Conservation (phyloP, 2,113 vertebrate genomes). For the Emydura subglobosa region DNA sequence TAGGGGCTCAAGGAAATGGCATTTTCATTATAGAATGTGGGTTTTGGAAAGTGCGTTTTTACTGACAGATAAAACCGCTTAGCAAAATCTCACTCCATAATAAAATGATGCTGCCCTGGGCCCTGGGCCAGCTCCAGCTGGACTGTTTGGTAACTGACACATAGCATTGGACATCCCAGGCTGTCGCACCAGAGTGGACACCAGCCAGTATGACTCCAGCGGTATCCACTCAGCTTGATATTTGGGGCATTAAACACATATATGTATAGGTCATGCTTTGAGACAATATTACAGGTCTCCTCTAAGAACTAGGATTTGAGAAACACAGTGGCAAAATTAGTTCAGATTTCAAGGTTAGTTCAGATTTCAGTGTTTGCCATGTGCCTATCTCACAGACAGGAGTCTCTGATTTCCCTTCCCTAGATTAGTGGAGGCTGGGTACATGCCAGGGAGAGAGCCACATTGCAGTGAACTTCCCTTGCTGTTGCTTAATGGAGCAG, state of each 20-base stretch:
- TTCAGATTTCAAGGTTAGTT: neutral
- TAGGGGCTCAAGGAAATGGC: neutral
- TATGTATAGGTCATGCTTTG: neutral
- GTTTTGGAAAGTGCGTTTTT: neutral
- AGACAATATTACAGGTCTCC: neutral
- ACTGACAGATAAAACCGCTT: neutral
- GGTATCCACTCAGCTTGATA: neutral
- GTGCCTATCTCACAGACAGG: neutral
- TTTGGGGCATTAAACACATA: neutral
- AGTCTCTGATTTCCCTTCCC: neutral
- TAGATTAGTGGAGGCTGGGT: neutral
- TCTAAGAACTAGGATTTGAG: neutral
- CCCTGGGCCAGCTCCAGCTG: neutral
- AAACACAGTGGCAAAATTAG: neutral
- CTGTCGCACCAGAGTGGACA: neutral
- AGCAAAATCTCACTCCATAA: neutral
- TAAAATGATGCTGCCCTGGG: neutral
- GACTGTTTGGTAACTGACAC: neutral
- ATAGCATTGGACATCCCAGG: neutral
- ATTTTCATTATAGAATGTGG: neutral
- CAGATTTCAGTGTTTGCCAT: neutral
- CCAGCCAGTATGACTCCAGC: neutral
- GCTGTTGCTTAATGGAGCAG: neutral
- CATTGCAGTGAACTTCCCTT: neutral
- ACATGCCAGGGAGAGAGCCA: neutral